A percentile compares a stretch with the other conserved stretches of the same genome.
Conservation (phyloP, 2,888 invertebrate genomes). For the Drosophila cognata region DNA sequence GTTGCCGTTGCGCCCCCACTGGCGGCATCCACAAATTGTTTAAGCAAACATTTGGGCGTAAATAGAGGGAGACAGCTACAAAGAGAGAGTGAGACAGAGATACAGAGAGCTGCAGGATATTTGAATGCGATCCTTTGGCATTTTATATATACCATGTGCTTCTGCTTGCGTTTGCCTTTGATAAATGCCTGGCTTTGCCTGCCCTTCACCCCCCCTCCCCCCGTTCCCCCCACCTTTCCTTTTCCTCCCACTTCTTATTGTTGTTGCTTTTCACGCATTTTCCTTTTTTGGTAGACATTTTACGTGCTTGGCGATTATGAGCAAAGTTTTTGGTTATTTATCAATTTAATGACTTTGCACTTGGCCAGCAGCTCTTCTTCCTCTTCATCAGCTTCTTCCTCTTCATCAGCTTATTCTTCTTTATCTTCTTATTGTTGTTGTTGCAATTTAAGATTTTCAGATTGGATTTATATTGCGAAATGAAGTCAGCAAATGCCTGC, state of each 20-base stretch:
- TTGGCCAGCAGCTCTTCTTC: constrained; percentile 38
- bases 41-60: constrained; percentile 53
- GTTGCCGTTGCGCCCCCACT: constrained; percentile 21
- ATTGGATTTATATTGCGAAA: constrained; percentile 72
- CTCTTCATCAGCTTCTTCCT: neutral
- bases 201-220: neutral
- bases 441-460: constrained; percentile 59
- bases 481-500: constrained; percentile 47
- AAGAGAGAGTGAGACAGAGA: neutral
- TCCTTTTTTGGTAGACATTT: constrained; percentile 40
- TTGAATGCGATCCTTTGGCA: constrained; percentile 35
- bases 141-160: constrained; percentile 17
- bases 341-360: constrained; percentile 75
- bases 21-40: constrained; percentile 63
- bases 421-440: constrained; percentile 12
- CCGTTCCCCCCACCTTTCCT: neutral
- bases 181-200: constrained; percentile 59
- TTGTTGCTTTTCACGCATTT: constrained; percentile 23
- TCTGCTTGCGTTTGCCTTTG: constrained; percentile 47
- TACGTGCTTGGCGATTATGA: constrained; percentile 70
- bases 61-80: neutral
- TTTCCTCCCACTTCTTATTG: neutral
- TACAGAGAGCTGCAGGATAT: constrained; percentile 8
- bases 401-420: neutral
- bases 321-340: constrained; percentile 77